A percentile compares a stretch with the other conserved stretches of the same genome.
Conservation (phyloP, 2,113 vertebrate genomes). For the Turnix velox region DNA sequence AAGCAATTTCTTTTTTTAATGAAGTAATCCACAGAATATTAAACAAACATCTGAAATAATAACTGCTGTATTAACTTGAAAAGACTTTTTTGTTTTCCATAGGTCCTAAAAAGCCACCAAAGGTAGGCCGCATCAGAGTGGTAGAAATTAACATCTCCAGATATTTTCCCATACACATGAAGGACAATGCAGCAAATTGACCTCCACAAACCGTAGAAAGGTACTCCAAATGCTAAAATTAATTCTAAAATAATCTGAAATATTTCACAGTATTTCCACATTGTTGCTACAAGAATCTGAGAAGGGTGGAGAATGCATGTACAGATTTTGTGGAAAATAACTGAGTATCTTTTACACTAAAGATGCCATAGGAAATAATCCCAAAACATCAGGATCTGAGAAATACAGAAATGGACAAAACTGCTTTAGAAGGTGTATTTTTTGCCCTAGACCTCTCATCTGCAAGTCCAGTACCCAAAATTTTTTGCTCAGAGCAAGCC, state of each 20-base stretch:
- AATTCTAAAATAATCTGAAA: neutral
- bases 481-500: neutral
- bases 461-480: neutral
- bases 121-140: neutral
- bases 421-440: neutral
- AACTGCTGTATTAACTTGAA: neutral
- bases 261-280: neutral
- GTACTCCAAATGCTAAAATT: neutral
- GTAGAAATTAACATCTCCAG: neutral
- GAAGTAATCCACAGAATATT: neutral
- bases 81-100: neutral
- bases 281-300: neutral
- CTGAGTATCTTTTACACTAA: neutral
- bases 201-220: neutral
- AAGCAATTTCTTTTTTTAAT: neutral
- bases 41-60: neutral
- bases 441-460: neutral
- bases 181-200: constrained; percentile 4
- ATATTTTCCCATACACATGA: neutral
- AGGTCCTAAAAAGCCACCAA: neutral
- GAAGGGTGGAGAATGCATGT: neutral
- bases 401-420: neutral
- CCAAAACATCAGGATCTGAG: neutral
- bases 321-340: neutral
- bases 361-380: neutral